Conservation (phyloP, 2,797 vertebrate species). For the Tapera naevia region DNA sequence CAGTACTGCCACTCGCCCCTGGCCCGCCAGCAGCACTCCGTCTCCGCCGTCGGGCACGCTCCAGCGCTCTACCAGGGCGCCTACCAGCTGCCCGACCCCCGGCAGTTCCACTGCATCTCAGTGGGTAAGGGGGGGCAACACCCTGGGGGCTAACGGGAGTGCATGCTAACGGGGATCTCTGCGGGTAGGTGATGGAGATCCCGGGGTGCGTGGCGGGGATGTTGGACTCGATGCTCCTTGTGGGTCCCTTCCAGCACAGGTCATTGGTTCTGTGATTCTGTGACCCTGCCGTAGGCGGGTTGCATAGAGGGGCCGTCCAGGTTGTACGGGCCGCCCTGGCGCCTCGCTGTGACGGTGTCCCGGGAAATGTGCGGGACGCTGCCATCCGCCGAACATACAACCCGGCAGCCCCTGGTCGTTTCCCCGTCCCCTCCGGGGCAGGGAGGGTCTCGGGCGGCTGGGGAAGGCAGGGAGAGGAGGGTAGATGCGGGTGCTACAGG, state of each 20-base stretch:
- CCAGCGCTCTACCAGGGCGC: slow-evolving; percentile 92
- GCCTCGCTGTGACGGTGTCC: no score
- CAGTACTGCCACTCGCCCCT: slow-evolving; percentile 93
- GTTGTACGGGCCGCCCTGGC: background rate
- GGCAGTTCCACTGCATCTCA: slow-evolving; percentile 97
- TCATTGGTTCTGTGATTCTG: no score
- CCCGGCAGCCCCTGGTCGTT: background rate
- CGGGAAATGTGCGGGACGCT: fast-evolving
- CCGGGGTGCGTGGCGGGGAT: fast-evolving
- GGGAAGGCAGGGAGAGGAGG: background rate
- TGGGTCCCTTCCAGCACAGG: no score
- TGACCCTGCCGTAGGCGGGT: no score
- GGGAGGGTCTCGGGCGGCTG: no score
- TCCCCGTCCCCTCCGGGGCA: fast-evolving
- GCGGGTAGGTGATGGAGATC: background rate
- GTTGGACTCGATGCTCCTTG: no score
- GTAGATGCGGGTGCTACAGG: background rate
- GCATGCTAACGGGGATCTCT: background rate
- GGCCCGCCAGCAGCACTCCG: slow-evolving; percentile 86
- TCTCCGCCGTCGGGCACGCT: slow-evolving; percentile 84
- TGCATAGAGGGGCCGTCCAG: background rate
- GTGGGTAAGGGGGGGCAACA: slow-evolving; percentile 86
- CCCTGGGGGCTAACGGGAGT: no score
- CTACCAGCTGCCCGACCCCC: slow-evolving; percentile 91
- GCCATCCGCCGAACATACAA: background rate